A percentile compares a stretch with the other conserved stretches of the same genome.
phyloP scores from a whole-genome alignment of 1,140 invertebrate genomes.

The Muscidifurax raptorellus region DNA sequence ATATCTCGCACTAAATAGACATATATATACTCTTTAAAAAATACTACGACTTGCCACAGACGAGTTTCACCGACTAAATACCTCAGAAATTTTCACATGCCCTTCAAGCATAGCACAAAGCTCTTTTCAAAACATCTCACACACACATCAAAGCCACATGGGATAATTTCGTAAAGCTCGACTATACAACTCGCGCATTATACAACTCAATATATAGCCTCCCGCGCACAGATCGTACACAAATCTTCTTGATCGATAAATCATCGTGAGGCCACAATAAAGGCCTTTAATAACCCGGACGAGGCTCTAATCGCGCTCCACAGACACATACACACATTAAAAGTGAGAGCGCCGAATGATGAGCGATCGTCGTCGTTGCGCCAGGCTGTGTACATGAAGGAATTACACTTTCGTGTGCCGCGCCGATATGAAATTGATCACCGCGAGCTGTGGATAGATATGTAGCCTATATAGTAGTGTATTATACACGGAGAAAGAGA shows the following conservation, averaged over 20 bases:
- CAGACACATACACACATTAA: neutral
- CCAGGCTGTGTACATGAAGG: neutral
- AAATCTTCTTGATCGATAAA: conserved; percentile 16
- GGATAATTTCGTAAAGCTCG: neutral
- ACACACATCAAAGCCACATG: no score
- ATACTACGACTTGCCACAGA: no score
- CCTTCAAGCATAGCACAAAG: no score
- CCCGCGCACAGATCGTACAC: neutral
- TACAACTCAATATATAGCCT: neutral
- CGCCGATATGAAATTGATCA: neutral
- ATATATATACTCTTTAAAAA: no score
- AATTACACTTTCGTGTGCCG: neutral
- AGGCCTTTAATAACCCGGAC: neutral
- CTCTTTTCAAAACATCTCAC: no score
- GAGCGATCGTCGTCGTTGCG: neutral
- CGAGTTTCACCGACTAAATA: no score
- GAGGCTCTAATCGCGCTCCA: neutral
- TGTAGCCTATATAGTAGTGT: neutral
- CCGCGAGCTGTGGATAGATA: neutral
- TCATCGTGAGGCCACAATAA: neutral
- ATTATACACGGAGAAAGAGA: neutral
- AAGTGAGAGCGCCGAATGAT: conserved; percentile 19
- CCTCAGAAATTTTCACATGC: no score
- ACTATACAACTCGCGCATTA: no score
- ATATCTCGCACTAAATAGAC: no score